Evolutionary conservation across 2,113 vertebrate species (phyloP).

Genomic region (Plecotus auritus): DNA sequence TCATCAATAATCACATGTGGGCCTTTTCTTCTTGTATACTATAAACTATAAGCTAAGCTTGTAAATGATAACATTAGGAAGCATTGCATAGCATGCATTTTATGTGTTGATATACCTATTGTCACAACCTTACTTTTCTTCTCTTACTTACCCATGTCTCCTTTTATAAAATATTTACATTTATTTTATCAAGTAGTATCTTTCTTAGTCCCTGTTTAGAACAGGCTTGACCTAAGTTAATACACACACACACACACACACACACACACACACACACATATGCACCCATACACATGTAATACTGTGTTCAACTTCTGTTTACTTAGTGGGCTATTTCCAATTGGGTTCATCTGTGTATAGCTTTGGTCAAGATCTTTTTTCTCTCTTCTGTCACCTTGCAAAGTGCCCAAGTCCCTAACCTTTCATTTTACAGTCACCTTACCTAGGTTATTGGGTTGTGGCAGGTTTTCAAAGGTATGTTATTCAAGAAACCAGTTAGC

Average conservation of each 20-base stretch:
- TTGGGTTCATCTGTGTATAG: background rate
- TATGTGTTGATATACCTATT: background rate
- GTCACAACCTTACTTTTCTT: background rate
- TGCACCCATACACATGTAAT: background rate
- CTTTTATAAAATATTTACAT: background rate
- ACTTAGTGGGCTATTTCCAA: background rate
- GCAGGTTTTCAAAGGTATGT: background rate
- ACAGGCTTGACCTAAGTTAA: background rate
- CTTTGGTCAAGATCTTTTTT: background rate
- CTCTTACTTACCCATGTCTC: background rate
- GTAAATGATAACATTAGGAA: background rate
- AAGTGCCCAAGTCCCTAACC: background rate
- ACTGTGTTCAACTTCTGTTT: background rate
- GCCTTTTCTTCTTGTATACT: background rate
- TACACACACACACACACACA: background rate
- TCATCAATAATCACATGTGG: too few species aligned
- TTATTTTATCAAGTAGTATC: background rate
- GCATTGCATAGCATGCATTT: background rate
- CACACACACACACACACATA: background rate
- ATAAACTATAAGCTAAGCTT: background rate
- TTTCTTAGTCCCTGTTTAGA: background rate
- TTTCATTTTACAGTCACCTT: background rate
- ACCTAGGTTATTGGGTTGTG: background rate
- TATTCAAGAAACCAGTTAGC: background rate
- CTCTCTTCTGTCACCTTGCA: background rate